Base-by-base conservation (phyloP, 2,113 vertebrate genomes). In the Orycteropus afer region DNA sequence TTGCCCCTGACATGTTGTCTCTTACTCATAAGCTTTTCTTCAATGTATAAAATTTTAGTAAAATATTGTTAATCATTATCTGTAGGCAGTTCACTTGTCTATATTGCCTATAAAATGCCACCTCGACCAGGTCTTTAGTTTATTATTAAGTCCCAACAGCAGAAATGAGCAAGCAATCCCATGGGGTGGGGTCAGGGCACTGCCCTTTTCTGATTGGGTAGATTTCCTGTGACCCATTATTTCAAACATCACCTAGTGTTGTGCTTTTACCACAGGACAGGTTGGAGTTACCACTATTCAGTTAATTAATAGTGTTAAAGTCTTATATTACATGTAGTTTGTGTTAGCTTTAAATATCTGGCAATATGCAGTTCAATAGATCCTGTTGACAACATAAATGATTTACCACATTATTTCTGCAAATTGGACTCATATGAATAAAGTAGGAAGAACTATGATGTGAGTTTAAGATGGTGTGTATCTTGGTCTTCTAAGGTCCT, bases 131-230 rank as follows among this genome's bases (percentile, higher is more conserved):
- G 18, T 81, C 45, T 96, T 86, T 84, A 25, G 27, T 74, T 93
- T 95, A 42, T 85, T 37, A 94, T 59, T 18, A 78, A 73, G 20
- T 55, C 77, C 63, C 69, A 7, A 91, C 12, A 73, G 25, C 20
- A 91, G 55, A 91, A 92, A 93, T 80, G 69, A 93, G 89, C 61
- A 86, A 79, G 4, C 14, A 87, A 14, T 73, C n/a, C 40, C 40
- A 55, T 14, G 8, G 29, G 10, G 11, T 71, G 20, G 45, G 15
- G 45, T 92, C 40, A 82, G 23, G 17, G 2, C n/a, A 79, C 34
- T 79, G 32, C n/a, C 49, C 40, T 8, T 29, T 89, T 89, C 59
- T 77, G 32, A 77, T 3, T 55, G 37, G 1, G 27, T 87, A 15
- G 40, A 90, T 92, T 92, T 94, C 63, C 93, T 73, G 3, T 82